Base-by-base conservation (phyloP, 1,140 invertebrate genomes). In the Arctopsyche grandis region DNA sequence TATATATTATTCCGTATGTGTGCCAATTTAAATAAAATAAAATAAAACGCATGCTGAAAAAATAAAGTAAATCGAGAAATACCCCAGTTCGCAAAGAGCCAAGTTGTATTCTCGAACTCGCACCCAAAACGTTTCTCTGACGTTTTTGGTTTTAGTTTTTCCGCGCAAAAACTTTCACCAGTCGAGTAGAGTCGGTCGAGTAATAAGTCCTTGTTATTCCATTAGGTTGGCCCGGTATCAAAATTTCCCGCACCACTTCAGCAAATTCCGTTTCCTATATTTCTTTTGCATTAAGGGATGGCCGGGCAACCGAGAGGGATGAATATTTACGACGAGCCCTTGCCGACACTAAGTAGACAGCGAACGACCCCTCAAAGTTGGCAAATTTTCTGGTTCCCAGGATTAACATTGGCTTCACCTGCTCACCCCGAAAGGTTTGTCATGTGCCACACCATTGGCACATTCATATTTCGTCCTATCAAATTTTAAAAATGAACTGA, bases 191-290 rank as follows among this genome's bases (percentile, higher is more conserved):
- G 38, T 38, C 29, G 70, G 38, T 22, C 16, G 12, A 26, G 75
- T 76, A 78, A 80, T 80, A 82, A 82, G 81, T 82, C 79, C 79
- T 80, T 73, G 81, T 80, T 82, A 82, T 80, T 82, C 81, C 81
- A 82, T 82, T 82, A 82, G 81, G 52, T 76, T 78, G 81, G 81
- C 78, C 74, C 75, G 78, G 75, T 70, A 79, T 81, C 80, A 79
- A 81, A 76, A 46, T 79, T 63, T 69, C 77, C 73, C 48, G 12
- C 5, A 12, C 44, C 79, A 43, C 29, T 38, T 38, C 29, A 29
- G 46, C 58, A 4, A 19, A 22, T 58, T 75, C 24, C 19, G 69
- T 70, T 80, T 80, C 75, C 81, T 58, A 82, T 79, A 82, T 82
- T 82, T 82, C 81, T 82, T 82, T 82, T 82, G 70, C 81, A 82